These are phyloP conservation scores for Phocides pigmalion DNA, from an alignment of 1,140 invertebrate genomes.

Conservation along the genomic window DNA sequence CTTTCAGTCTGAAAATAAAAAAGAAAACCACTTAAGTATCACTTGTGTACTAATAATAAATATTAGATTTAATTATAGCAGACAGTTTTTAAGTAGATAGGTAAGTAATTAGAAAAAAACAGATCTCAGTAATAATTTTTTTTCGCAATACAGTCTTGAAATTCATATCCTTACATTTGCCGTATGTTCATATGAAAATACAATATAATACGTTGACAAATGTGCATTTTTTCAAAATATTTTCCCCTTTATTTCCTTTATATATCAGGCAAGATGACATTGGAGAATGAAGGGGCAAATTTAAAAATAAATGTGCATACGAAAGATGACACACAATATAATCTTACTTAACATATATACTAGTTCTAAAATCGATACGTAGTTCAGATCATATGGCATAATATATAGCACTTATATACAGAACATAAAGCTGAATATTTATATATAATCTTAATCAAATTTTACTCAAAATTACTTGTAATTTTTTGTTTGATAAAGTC, in stretches of 20 bases:
- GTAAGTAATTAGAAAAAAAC: background rate
- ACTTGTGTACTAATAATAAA: background rate
- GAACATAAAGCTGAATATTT: background rate
- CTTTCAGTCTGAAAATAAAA: background rate
- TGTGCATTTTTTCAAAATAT: background rate
- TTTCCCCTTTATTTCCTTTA: background rate
- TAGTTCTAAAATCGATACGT: background rate
- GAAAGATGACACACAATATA: background rate
- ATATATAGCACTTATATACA: background rate
- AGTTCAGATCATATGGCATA: background rate
- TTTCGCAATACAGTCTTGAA: no score
- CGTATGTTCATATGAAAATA: background rate
- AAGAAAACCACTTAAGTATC: background rate
- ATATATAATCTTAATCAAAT: no score
- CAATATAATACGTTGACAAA: background rate
- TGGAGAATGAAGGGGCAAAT: background rate
- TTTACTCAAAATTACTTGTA: background rate
- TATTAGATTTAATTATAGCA: background rate
- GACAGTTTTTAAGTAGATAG: background rate
- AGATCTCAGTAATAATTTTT: no score
- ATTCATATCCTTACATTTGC: background rate
- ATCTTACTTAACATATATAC: background rate
- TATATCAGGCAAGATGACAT: background rate
- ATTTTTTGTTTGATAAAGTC: background rate
- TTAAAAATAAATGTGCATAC: background rate